phyloP scores from a whole-genome alignment of 2,888 invertebrate species.

The Meteorus colon region DNA sequence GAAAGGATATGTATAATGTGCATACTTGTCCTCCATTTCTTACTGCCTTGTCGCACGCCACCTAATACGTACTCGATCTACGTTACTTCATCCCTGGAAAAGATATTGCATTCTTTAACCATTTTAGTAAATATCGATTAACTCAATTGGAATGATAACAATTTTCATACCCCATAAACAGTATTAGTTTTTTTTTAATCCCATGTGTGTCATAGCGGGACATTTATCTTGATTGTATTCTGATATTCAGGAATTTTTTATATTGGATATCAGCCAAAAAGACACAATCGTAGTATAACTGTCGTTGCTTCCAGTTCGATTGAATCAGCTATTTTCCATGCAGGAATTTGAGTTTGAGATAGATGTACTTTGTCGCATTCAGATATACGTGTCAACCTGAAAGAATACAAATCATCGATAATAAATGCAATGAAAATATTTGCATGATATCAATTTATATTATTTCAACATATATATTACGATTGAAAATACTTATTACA shows the following conservation, averaged over 20 bases:
- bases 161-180: constrained; percentile 12
- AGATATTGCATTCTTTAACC: constrained; percentile 14
- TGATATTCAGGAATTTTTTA: constrained; percentile 43
- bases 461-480: neutral
- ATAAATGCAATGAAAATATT: neutral
- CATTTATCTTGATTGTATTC: constrained; percentile 6
- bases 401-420: constrained; percentile 21
- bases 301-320: constrained; percentile 38
- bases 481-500: neutral
- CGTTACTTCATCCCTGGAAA: constrained; percentile 17
- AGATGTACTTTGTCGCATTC: neutral
- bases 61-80: neutral
- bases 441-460: neutral
- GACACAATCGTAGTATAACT: constrained; percentile 47
- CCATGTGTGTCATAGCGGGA: neutral
- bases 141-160: neutral
- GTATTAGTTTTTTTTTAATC: neutral
- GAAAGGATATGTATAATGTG: constrained; percentile 23
- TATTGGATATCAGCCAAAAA: constrained; percentile 54
- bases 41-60: neutral
- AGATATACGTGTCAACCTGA: constrained; percentile 24
- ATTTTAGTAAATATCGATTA: neutral
- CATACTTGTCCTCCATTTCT: neutral
- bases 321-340: constrained; percentile 38
- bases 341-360: constrained; percentile 41